Conservation (phyloP, 2,888 invertebrate genomes). For the Cabera pusaria region DNA sequence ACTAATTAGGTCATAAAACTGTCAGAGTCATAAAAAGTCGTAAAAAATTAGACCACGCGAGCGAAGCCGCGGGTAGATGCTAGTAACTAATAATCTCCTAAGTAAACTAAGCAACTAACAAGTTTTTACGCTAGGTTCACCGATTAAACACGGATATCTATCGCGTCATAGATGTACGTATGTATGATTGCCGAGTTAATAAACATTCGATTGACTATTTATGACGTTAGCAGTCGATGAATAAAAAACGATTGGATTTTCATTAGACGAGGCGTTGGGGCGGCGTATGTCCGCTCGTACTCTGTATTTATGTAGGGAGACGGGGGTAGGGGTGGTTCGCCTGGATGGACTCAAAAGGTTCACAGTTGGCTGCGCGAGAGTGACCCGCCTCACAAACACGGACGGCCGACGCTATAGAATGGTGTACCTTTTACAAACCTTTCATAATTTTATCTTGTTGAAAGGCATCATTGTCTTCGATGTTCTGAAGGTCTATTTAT, state of each 20-base stretch:
- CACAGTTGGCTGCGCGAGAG: conserved; percentile 81
- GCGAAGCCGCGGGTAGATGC: too few relatives aligned
- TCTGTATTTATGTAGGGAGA: conserved; percentile 49
- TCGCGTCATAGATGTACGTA: too few relatives aligned
- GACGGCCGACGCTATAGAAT: conserved; percentile 61
- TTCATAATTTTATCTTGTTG: conserved; percentile 46
- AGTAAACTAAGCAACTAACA: too few relatives aligned
- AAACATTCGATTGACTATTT: conserved; percentile 48
- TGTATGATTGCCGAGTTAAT: conserved; percentile 10
- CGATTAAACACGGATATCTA: too few relatives aligned
- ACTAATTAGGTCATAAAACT: too few relatives aligned
- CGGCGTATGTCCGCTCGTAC: conserved; percentile 61
- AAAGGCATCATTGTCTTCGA: conserved; percentile 35
- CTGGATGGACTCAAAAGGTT: conserved; percentile 79
- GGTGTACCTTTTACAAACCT: conserved; percentile 45
- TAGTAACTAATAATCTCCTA: too few relatives aligned
- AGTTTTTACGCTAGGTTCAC: too few relatives aligned
- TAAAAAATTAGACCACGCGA: too few relatives aligned
- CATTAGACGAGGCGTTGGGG: conserved; percentile 79
- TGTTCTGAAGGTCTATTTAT: conserved; percentile 15
- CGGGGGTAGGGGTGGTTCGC: conserved; percentile 50
- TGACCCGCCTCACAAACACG: conserved; percentile 81
- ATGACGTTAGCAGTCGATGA: conserved; percentile 53
- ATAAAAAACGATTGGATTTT: conserved; percentile 77
- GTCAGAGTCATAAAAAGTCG: too few relatives aligned